Percentiles rank a stretch among this genome's conserved stretches.
Evolutionary conservation across 2,888 invertebrate genomes (phyloP).

Genomic region (Cheilosia urbana): DNA sequence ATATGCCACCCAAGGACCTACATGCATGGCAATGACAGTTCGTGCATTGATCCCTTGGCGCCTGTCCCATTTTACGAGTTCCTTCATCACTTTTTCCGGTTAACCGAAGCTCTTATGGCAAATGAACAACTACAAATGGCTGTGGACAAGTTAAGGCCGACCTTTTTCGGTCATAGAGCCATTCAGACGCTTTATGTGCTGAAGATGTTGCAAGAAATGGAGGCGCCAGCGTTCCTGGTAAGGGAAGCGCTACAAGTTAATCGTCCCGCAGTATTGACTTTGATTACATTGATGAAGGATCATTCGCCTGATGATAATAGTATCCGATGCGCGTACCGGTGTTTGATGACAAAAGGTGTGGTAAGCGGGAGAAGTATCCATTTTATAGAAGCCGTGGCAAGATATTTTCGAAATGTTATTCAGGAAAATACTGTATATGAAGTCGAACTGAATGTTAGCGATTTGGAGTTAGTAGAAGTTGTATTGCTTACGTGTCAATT

Average conservation of each 20-base stretch:
- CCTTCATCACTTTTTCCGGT: constrained; percentile 35
- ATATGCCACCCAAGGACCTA: not conserved
- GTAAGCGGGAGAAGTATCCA: not conserved
- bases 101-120: constrained; percentile 25
- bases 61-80: constrained; percentile 53
- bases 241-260: constrained; percentile 10
- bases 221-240: not conserved
- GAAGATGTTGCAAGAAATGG: constrained; percentile 11
- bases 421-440: not conserved
- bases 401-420: not conserved
- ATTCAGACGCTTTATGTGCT: constrained; percentile 19
- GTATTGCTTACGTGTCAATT: constrained; percentile 21
- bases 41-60: not conserved
- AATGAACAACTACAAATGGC: constrained; percentile 9
- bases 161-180: constrained; percentile 43
- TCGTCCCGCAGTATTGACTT: not conserved
- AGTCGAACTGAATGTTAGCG: constrained; percentile 5
- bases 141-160: constrained; percentile 20
- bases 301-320: not conserved
- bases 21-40: not conserved
- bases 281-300: constrained; percentile 2
- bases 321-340: constrained; percentile 16
- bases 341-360: not conserved
- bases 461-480: constrained; percentile 40
- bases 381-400: constrained; percentile 16